A percentile compares a stretch with the other conserved stretches of the same genome.
phyloP scores from a whole-genome alignment of 2,113 vertebrate genomes.

The Forbesichthys agassizii region DNA sequence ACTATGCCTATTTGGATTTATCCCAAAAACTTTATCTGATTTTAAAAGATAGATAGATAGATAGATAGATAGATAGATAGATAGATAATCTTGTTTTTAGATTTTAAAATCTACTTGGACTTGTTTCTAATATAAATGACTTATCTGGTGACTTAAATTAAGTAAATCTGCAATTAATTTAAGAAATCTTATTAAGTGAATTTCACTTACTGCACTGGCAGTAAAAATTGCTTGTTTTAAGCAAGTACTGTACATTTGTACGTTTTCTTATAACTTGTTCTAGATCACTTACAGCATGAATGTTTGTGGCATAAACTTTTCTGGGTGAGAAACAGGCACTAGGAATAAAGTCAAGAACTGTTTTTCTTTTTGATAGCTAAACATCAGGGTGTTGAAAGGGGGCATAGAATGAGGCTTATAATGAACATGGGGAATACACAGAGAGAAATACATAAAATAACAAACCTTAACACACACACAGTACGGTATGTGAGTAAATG shows the following conservation, averaged over 20 bases:
- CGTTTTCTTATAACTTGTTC: background rate
- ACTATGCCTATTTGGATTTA: background rate
- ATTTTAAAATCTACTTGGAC: too few species aligned
- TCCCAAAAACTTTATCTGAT: constrained; percentile 2
- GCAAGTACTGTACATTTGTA: constrained; percentile 23
- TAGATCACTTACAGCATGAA: constrained; percentile 29
- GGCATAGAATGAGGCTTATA: constrained; percentile 10
- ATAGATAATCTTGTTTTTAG: too few species aligned
- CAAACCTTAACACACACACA: background rate
- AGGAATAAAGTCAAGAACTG: too few species aligned
- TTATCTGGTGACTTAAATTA: too few species aligned
- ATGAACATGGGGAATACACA: constrained; percentile 11
- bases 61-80: constrained; percentile 7
- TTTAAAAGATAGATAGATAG: constrained; percentile 14
- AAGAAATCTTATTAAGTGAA: too few species aligned
- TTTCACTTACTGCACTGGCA: too few species aligned
- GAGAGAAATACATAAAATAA: constrained; percentile 20
- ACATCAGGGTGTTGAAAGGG: background rate
- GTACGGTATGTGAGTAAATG: background rate
- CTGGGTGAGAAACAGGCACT: too few species aligned
- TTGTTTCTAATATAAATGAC: too few species aligned
- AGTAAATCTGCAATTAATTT: too few species aligned
- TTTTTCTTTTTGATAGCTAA: background rate
- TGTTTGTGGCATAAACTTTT: constrained; percentile 24
- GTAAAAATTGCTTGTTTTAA: too few species aligned